phyloP scores from a whole-genome alignment of 2,113 vertebrate genomes.

The Chaetura pelagica region DNA sequence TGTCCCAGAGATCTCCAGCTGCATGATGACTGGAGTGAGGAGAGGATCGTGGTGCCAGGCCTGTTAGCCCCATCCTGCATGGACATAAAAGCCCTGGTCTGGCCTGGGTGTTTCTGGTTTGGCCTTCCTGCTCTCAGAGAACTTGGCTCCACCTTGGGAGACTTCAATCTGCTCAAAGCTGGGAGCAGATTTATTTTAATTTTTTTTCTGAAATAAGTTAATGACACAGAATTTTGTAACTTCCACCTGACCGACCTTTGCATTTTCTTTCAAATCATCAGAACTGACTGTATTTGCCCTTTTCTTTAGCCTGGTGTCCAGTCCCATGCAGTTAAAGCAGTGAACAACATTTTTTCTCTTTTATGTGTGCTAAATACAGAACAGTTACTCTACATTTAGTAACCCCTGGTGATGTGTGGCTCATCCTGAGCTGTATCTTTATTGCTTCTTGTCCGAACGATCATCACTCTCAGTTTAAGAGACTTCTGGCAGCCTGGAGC shows the following conservation, averaged over 20 bases:
- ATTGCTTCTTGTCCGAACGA: not conserved
- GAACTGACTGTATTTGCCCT: not conserved
- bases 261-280: not conserved
- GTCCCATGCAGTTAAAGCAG: not conserved
- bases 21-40: not conserved
- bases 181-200: not conserved
- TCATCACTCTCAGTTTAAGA: not conserved
- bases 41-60: accelerated
- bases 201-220: not conserved
- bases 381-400: not conserved
- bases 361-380: not conserved
- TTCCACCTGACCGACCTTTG: not conserved
- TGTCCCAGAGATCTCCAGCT: not conserved
- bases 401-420: not conserved
- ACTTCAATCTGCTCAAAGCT: not conserved
- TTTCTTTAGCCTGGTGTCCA: not conserved
- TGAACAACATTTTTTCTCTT: not conserved
- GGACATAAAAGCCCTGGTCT: not conserved
- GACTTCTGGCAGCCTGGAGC: not conserved
- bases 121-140: not conserved
- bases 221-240: not conserved
- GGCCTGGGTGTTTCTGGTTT: not conserved
- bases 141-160: not conserved
- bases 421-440: not conserved
- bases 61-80: accelerated